Evolutionary conservation across 2,888 invertebrate genomes (phyloP), one percentile per base, ranked within the genome.

Genomic region (Dryadula phaetusa): DNA sequence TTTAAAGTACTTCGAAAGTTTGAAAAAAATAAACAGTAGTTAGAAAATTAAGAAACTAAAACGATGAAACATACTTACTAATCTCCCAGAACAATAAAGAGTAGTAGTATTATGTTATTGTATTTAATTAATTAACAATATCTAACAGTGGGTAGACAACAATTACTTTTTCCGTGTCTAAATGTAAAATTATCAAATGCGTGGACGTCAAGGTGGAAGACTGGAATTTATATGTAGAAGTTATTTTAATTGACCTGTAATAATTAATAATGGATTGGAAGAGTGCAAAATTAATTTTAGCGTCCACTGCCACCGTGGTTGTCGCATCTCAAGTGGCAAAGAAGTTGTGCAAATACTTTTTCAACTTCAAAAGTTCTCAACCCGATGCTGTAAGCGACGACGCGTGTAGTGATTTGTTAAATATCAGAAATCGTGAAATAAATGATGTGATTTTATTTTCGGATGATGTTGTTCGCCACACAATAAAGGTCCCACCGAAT

Each of bases 401-500:
- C 66, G 75, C 78, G 44, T 84, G 84, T 74, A 84, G 80, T 73
- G 90, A 90, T 73, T 74, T 84, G 47, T 71, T 86, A 61, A 80
- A 77, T 71, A 75, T 77, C 42, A 92, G 82, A 75, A 87, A 85
- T 74, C 86, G 88, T 72, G 92, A 92, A 77, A 91, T 92, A 71
- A 92, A 92, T 71, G 92, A 92, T 74, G 92, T 92, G 0, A 90
- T 92, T 77, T 76, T 92, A 72, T 92, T 92, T 75, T 90, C 92
- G n/a, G 88, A 92, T 72, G 88, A 89, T 72, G 75, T 86, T 60
- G 79, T 87, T 66, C 85, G 84, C 58, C 89, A 89, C 65, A 85
- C 87, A 3, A 83, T 90, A 70, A 85, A 78, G 79, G 78, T 89
- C 58, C 84, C 87, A 70, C 83, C 87, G 1, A 91, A 86, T 65